A percentile compares a stretch with the other conserved stretches of the same genome.
These are phyloP conservation scores for Tetramorium bicarinatum DNA, from an alignment of 2,888 invertebrate genomes.

Conservation along the genomic window DNA sequence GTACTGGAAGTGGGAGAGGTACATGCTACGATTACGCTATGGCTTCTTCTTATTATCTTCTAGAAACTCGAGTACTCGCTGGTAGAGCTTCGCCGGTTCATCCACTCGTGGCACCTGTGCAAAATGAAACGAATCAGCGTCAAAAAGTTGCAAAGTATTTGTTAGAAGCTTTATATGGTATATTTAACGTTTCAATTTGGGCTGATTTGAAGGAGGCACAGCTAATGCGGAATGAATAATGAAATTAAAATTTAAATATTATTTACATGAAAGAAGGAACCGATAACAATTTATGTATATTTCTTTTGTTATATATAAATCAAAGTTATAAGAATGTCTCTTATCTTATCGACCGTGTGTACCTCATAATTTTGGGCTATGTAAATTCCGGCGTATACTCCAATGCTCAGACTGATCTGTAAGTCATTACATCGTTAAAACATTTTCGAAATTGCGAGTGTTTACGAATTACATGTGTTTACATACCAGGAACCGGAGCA, in stretches of 20 bases:
- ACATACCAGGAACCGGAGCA: constrained; percentile 83
- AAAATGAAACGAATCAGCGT: constrained; percentile 39
- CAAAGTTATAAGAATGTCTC: background rate
- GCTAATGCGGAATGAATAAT: background rate
- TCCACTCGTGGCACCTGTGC: constrained; percentile 94
- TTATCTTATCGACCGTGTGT: constrained; percentile 66
- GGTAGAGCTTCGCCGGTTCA: constrained; percentile 92
- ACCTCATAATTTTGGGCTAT: constrained; percentile 93
- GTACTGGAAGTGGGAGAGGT: background rate
- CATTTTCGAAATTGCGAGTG: no score
- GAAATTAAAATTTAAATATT: background rate
- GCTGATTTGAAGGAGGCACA: background rate
- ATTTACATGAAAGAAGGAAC: background rate
- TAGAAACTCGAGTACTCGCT: constrained; percentile 90
- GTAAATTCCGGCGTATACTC: constrained; percentile 92
- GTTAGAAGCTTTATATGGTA: background rate
- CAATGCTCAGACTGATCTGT: constrained; percentile 90
- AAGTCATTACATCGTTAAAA: constrained; percentile 81
- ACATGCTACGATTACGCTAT: constrained; percentile 48
- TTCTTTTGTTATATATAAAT: background rate
- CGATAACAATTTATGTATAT: background rate
- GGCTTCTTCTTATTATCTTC: constrained; percentile 89
- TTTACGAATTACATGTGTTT: background rate
- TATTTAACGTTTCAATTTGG: background rate
- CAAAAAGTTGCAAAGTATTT: background rate